A percentile compares a stretch with the other conserved stretches of the same genome.
Evolutionary conservation across 2,888 invertebrate species (phyloP).

Genomic region (Gastracanthus pulcherrimus): DNA sequence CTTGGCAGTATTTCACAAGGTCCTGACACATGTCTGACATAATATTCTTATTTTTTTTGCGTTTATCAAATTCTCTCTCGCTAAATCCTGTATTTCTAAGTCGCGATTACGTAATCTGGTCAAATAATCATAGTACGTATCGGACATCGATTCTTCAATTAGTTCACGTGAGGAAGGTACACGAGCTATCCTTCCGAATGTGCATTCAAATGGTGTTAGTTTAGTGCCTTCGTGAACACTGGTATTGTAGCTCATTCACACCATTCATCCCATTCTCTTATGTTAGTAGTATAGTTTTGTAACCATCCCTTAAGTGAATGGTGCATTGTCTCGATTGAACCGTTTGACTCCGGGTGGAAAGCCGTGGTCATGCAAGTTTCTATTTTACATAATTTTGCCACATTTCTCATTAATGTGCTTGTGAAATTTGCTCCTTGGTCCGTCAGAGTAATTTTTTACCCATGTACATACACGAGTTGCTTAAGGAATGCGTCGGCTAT

Average conservation of each 20-base stretch:
- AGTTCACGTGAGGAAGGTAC: not conserved
- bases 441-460: constrained; percentile 6
- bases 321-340: constrained; percentile 22
- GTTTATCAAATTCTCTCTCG: not conserved
- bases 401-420: not conserved
- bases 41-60: no score
- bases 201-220: not conserved
- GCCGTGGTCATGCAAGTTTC: not conserved
- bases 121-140: constrained; percentile 15
- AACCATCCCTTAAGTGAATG: constrained; percentile 15
- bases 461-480: not conserved
- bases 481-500: not conserved
- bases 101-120: not conserved
- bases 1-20: no score
- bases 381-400: not conserved
- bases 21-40: no score
- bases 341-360: constrained; percentile 6
- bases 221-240: constrained; percentile 9
- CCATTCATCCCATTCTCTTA: constrained; percentile 5
- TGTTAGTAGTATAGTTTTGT: not conserved
- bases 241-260: constrained; percentile 22
- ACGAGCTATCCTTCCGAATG: not conserved
- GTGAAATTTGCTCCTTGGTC: constrained; percentile 25
- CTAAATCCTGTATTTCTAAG: not conserved
- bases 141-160: not conserved